Percentiles rank a stretch among this genome's conserved stretches.
These are phyloP conservation scores for Toxonevra muliebris DNA, from an alignment of 2,888 invertebrate species.

Conservation along the genomic window DNA sequence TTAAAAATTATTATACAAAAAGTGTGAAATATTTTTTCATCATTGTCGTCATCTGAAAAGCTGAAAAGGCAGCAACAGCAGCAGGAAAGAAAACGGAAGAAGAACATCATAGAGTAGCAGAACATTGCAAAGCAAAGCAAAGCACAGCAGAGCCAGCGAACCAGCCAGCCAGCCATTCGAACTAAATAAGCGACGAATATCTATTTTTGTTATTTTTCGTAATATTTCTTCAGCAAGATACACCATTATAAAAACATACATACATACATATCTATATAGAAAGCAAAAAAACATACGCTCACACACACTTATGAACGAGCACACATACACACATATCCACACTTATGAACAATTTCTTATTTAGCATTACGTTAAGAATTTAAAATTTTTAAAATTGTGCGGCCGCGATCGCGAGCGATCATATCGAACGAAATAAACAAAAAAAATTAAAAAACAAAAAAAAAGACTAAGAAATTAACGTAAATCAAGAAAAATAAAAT, in stretches of 20 bases:
- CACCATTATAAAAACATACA: not conserved
- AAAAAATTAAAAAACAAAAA: not conserved
- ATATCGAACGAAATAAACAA: slow-evolving; percentile 5
- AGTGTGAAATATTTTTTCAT: not conserved
- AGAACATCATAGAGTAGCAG: no score
- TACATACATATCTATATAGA: not conserved
- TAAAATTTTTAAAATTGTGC: not conserved
- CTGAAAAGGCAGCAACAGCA: slow-evolving; percentile 2
- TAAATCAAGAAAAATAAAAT: not conserved
- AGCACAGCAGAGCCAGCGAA: no score
- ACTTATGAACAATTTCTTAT: not conserved
- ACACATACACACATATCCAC: not conserved
- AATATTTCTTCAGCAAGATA: slow-evolving; percentile 8
- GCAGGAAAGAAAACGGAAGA: not conserved
- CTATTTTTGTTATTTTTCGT: slow-evolving; percentile 27
- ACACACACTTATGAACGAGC: not conserved
- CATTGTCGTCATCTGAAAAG: not conserved
- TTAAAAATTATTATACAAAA: not conserved
- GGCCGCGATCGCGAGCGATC: slow-evolving; percentile 1
- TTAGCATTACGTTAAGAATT: not conserved
- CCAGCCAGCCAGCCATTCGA: no score
- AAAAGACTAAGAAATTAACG: not conserved
- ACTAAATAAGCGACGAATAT: not conserved
- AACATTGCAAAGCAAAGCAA: no score
- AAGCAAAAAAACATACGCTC: not conserved